Evolutionary conservation across 2,888 invertebrate species (phyloP), one percentile per base, ranked within the genome.

Genomic region (Drosophila anceps): DNA sequence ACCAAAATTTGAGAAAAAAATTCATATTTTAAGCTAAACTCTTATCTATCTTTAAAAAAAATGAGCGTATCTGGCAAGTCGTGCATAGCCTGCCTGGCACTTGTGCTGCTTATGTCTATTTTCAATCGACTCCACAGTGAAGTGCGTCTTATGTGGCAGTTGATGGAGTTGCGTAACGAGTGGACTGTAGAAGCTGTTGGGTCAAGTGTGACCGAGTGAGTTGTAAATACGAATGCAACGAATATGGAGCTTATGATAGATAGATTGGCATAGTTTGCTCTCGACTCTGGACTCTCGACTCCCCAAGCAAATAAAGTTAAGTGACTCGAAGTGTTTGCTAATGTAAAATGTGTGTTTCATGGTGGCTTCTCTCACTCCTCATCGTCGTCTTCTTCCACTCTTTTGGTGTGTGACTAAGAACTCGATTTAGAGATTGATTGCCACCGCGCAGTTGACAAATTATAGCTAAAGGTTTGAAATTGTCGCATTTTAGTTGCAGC

Each of bases 281-380:
- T 70, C 31, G 62, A 29, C 69, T 60, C 60, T 68, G 15, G 12
- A 20, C 43, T 43, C 58, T 44, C 46, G 69, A 43, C 75, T 83
- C 88, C 83, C 83, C 78, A 83, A 83, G 88, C 88, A 84, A 84
- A 84, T 84, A 84, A 71, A 71, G 67, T 81, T 85, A 81, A 84
- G 83, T 84, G 88, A 86, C 81, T 75, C 80, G 71, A 10, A 84
- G 69, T 80, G 81, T 71, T 75, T 73, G 78, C 70, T 75, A 78
- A 88, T 83, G 78, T 71, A 74, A 82, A 88, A 77, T 73, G 71
- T 77, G 53, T 65, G 61, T 74, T 48, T n/a, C 37, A 9, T 37
- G 33, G 29, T 41, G 58, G 43, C 4, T 29, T 24, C n/a, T 15
- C 7, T 2, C 10, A n/a, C n/a, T 20, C 18, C 27, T 15, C 24